Evolutionary conservation across 2,797 vertebrate species (phyloP).

Genomic region (Strix occidentalis): DNA sequence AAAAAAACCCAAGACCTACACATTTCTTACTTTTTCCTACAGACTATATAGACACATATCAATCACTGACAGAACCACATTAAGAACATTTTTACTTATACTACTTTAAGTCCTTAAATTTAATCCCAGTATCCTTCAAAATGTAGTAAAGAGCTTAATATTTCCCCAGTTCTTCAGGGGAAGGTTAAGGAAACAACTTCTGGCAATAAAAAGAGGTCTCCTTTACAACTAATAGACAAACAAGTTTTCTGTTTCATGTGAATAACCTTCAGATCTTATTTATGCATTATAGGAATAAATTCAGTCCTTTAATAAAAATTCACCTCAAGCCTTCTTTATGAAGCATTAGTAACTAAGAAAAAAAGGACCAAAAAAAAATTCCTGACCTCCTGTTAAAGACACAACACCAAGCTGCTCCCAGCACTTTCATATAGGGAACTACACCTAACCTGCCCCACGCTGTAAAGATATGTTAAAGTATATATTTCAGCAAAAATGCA

Average conservation of each 20-base stretch:
- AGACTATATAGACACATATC: not conserved
- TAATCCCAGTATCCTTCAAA: not conserved
- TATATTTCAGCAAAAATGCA: not conserved
- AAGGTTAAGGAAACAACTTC: not conserved
- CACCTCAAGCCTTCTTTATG: not conserved
- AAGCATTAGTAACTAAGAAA: not conserved
- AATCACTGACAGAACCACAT: not conserved
- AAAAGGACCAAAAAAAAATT: not conserved
- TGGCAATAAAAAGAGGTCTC: not conserved
- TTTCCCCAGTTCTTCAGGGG: not conserved
- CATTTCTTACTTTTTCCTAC: not conserved
- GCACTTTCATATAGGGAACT: not conserved
- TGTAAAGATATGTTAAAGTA: not conserved
- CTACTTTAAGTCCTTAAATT: not conserved
- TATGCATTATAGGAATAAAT: not conserved
- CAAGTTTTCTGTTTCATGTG: not conserved
- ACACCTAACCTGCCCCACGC: not conserved
- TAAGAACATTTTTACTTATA: not conserved
- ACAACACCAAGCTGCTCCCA: not conserved
- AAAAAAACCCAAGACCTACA: accelerated
- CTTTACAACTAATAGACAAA: not conserved
- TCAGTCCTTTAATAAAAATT: not conserved
- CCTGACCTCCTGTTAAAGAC: not conserved
- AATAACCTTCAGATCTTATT: not conserved
- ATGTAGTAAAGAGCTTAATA: not conserved